These are phyloP conservation scores for Trachymyrmex cornetzi DNA, from an alignment of 1,140 invertebrate genomes.

Conservation along the genomic window DNA sequence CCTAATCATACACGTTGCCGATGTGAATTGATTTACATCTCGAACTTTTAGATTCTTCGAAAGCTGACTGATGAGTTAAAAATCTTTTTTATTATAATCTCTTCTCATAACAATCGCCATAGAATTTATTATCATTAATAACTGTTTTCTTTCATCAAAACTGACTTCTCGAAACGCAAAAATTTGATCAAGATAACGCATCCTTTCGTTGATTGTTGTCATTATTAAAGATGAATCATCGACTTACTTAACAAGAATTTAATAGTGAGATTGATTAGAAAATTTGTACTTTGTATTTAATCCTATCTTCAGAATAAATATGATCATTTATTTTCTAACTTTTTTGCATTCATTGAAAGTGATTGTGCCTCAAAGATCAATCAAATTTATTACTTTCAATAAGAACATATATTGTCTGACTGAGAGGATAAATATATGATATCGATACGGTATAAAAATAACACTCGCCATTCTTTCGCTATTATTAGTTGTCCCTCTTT, in stretches of 20 bases:
- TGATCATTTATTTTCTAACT: not conserved
- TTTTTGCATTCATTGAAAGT: not conserved
- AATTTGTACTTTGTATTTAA: not conserved
- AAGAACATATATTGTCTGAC: not conserved
- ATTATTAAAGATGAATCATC: not conserved
- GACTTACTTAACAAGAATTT: not conserved
- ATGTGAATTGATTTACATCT: too few species aligned
- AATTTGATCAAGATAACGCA: not conserved
- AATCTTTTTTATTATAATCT: too few species aligned
- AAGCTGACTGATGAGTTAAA: not conserved
- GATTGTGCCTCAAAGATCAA: not conserved
- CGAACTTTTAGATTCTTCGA: too few species aligned
- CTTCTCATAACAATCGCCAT: too few species aligned
- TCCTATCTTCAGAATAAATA: not conserved
- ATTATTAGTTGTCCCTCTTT: constrained; percentile 12
- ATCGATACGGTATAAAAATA: constrained; percentile 25
- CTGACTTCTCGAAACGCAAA: not conserved
- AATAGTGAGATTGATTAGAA: not conserved
- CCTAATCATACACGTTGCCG: too few species aligned
- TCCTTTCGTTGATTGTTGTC: not conserved
- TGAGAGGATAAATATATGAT: not conserved
- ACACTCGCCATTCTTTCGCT: not conserved
- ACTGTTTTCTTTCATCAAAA: not conserved
- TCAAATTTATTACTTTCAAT: not conserved
- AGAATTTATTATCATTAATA: not conserved